Percentiles rank a stretch among this genome's conserved stretches.
Conservation (phyloP, 2,113 vertebrate species). For the Phyllostomus discolor region DNA sequence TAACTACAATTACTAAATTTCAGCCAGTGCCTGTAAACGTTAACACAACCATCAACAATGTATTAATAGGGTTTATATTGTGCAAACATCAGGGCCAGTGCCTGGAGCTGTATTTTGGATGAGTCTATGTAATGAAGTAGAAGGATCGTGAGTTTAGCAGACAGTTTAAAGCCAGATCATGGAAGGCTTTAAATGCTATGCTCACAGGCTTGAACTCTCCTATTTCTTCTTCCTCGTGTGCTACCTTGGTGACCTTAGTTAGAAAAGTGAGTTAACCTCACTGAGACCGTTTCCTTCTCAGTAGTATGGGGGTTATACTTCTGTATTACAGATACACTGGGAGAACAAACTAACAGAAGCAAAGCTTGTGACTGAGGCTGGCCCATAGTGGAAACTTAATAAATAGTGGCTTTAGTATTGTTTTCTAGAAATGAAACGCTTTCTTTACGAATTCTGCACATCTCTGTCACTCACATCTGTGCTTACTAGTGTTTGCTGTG, state of each 20-base stretch:
- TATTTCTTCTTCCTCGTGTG: neutral
- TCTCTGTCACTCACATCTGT: neutral
- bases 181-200: neutral
- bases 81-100: neutral
- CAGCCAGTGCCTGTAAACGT: slow-evolving; percentile 1
- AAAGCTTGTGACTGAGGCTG: neutral
- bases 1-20: neutral
- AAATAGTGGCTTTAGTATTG: neutral
- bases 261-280: neutral
- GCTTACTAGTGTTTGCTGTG: neutral
- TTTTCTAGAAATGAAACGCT: neutral
- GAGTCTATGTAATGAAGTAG: neutral
- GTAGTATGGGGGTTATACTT: neutral
- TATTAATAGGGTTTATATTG: neutral
- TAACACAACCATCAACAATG: neutral
- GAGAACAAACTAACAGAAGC: neutral
- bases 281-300: neutral
- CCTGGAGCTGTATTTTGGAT: neutral
- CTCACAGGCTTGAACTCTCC: neutral
- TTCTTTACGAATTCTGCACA: neutral
- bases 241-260: neutral
- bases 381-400: neutral
- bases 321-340: too few species aligned
- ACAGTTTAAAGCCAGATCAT: neutral
- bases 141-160: neutral